A percentile compares a stretch with the other conserved stretches of the same genome.
phyloP scores from a whole-genome alignment of 1,140 invertebrate species.

The Potamilus streckersoni region DNA sequence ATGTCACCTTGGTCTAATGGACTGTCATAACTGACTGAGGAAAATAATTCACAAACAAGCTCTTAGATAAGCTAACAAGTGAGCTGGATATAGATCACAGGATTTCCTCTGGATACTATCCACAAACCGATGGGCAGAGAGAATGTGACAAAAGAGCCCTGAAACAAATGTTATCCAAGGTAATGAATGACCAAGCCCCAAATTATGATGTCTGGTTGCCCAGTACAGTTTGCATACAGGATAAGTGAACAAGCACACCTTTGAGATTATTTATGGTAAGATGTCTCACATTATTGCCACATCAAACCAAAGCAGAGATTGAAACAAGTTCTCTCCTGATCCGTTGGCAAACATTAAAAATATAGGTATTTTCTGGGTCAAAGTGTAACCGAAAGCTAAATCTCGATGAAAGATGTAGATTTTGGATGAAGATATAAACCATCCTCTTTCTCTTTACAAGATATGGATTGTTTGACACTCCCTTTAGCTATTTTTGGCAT shows the following conservation, averaged over 20 bases:
- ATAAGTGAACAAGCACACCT: constrained; percentile 3
- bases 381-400: too few relatives aligned
- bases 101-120: constrained; percentile 13
- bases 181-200: background rate
- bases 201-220: background rate
- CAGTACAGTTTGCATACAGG: constrained; percentile 8
- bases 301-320: too few relatives aligned
- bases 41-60: background rate
- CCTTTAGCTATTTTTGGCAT: too few relatives aligned
- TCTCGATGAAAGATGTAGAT: too few relatives aligned
- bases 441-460: too few relatives aligned
- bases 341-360: too few relatives aligned
- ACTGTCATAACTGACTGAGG: background rate
- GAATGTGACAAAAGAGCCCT: constrained; percentile 7
- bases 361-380: too few relatives aligned
- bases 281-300: too few relatives aligned
- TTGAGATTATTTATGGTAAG: background rate
- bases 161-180: constrained; percentile 7
- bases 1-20: background rate
- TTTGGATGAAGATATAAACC: too few relatives aligned
- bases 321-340: too few relatives aligned
- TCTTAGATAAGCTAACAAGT: background rate
- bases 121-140: constrained; percentile 14
- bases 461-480: too few relatives aligned
- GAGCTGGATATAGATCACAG: constrained; percentile 6